Evolutionary conservation across 2,888 invertebrate species (phyloP).

Genomic region (Aplocera efformata): DNA sequence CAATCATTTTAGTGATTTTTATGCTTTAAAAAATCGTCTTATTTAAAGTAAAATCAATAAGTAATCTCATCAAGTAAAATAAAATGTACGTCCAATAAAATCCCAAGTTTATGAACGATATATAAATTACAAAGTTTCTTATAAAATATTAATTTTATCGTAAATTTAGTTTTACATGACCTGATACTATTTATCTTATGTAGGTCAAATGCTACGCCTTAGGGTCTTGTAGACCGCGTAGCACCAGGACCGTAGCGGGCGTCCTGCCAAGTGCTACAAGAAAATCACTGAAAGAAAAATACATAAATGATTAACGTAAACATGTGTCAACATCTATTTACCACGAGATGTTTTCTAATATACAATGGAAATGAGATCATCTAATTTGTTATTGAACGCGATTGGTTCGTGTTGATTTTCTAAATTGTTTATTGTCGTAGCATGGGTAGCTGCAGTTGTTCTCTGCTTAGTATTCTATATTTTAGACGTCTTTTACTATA

Average conservation of each 20-base stretch:
- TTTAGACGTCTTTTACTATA: neutral
- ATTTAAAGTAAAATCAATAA: too few species aligned
- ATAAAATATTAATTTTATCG: slow-evolving; percentile 15
- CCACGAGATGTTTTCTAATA: slow-evolving; percentile 3
- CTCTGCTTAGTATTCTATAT: neutral
- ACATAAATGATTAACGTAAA: slow-evolving; percentile 10
- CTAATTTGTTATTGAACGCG: slow-evolving; percentile 11
- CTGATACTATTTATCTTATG: slow-evolving; percentile 2
- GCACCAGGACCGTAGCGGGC: slow-evolving; percentile 2
- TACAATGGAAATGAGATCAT: slow-evolving; percentile 18
- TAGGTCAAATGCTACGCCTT: slow-evolving; percentile 28
- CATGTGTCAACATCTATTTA: slow-evolving; percentile 14
- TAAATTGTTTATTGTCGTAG: neutral
- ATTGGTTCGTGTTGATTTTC: slow-evolving; percentile 6
- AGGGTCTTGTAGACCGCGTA: slow-evolving; percentile 10
- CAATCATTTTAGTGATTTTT: too few species aligned
- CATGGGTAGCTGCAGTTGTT: neutral
- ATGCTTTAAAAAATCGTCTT: too few species aligned
- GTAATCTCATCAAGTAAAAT: too few species aligned
- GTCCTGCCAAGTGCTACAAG: too few species aligned
- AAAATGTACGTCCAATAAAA: too few species aligned
- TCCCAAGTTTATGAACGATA: slow-evolving; percentile 14
- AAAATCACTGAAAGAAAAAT: slow-evolving; percentile 1
- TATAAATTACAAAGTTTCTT: slow-evolving; percentile 22
- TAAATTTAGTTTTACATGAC: slow-evolving; percentile 13